Evolutionary conservation across 1,140 invertebrate genomes (phyloP).

Genomic region (Calosoma granatense): DNA sequence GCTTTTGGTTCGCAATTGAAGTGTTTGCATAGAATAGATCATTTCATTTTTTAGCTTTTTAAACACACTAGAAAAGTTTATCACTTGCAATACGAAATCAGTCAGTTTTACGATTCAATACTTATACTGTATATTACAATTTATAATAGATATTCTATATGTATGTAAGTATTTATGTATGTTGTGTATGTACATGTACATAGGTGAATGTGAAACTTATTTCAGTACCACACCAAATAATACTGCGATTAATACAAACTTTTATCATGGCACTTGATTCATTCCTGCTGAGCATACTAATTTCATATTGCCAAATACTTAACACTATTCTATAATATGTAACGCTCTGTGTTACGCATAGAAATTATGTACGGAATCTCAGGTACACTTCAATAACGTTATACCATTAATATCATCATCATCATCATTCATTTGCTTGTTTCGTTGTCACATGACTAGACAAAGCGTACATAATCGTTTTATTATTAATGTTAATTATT

Average conservation of each 20-base stretch:
- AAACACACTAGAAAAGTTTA: conserved; percentile 1
- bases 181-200: background rate
- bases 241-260: conserved; percentile 1
- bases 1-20: conserved; percentile 5
- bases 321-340: too few species aligned
- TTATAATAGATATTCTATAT: background rate
- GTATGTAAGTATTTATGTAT: background rate
- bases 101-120: conserved; percentile 1
- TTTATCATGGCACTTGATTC: background rate
- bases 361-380: too few species aligned
- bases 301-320: conserved; percentile 2
- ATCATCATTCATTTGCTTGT: too few species aligned
- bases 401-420: too few species aligned
- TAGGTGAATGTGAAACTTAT: background rate
- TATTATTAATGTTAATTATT: too few species aligned
- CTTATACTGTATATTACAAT: background rate
- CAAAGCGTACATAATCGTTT: too few species aligned
- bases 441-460: too few species aligned
- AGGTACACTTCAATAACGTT: too few species aligned
- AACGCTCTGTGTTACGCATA: too few species aligned
- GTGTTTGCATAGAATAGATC: background rate
- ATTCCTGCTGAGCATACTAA: background rate
- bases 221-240: background rate
- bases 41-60: background rate
- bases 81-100: conserved; percentile 9